These are phyloP conservation scores for Eolophus roseicapilla DNA, from an alignment of 2,113 vertebrate genomes.

Conservation along the genomic window DNA sequence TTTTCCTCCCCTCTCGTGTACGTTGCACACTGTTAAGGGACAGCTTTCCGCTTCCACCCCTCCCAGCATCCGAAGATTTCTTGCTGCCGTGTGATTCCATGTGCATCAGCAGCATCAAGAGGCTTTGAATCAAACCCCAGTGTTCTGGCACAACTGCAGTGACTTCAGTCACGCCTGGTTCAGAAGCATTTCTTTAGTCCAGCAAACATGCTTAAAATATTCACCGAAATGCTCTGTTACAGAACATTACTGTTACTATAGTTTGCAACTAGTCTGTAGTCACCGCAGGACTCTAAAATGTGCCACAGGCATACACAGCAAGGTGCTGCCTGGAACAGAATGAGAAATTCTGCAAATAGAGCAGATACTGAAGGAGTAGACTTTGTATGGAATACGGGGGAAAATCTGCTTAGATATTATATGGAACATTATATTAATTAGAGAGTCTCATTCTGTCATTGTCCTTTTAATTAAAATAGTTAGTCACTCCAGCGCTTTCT, in stretches of 20 bases:
- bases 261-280: background rate
- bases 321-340: background rate
- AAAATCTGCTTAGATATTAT: background rate
- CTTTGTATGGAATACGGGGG: background rate
- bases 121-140: background rate
- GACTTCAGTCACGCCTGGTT: background rate
- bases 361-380: background rate
- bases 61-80: background rate
- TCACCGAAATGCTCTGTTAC: background rate
- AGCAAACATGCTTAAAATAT: background rate
- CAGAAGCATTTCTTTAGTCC: background rate
- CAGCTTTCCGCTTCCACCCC: background rate
- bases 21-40: accelerated
- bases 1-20: background rate
- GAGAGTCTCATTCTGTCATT: background rate
- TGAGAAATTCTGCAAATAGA: background rate
- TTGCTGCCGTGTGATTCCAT: background rate
- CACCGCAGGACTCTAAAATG: background rate
- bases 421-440: background rate
- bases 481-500: background rate
- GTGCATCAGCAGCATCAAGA: background rate
- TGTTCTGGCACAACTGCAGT: background rate
- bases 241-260: background rate
- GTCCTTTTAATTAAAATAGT: background rate
- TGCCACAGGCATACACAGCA: background rate